Percentiles rank a stretch among this genome's conserved stretches.
phyloP scores from a whole-genome alignment of 2,113 vertebrate genomes.

The Fregetta grallaria region DNA sequence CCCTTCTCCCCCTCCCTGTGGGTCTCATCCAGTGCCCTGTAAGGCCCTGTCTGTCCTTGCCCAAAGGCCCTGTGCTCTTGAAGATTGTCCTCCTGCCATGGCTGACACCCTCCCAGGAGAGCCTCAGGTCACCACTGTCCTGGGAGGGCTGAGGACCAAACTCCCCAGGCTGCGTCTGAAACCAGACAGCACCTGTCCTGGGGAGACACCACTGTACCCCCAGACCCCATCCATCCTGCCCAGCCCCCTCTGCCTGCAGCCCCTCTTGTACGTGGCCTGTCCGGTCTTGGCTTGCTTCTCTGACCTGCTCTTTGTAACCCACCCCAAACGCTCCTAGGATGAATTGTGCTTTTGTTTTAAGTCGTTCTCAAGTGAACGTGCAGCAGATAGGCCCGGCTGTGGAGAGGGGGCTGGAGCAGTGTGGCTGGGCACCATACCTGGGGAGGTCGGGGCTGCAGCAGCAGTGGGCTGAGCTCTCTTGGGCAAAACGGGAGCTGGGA shows the following conservation, averaged over 20 bases:
- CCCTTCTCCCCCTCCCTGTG: neutral
- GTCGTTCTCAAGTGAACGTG: neutral
- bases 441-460: neutral
- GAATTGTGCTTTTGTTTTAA: neutral
- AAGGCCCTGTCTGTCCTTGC: neutral
- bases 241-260: neutral
- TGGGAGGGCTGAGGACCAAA: neutral
- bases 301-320: neutral
- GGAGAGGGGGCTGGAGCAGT: neutral
- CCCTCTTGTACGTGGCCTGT: neutral
- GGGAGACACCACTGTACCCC: neutral
- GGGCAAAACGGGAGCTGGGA: neutral
- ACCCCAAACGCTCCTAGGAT: neutral
- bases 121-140: neutral
- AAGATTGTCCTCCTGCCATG: neutral
- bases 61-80: neutral
- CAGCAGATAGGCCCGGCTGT: neutral
- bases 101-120: neutral
- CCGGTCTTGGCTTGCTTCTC: neutral
- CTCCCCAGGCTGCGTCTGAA: neutral
- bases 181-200: neutral
- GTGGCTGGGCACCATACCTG: accelerated
- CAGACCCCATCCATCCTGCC: neutral
- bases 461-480: neutral
- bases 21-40: neutral